Evolutionary conservation across 2,113 vertebrate genomes (phyloP).

Genomic region (Prunella himalayana): DNA sequence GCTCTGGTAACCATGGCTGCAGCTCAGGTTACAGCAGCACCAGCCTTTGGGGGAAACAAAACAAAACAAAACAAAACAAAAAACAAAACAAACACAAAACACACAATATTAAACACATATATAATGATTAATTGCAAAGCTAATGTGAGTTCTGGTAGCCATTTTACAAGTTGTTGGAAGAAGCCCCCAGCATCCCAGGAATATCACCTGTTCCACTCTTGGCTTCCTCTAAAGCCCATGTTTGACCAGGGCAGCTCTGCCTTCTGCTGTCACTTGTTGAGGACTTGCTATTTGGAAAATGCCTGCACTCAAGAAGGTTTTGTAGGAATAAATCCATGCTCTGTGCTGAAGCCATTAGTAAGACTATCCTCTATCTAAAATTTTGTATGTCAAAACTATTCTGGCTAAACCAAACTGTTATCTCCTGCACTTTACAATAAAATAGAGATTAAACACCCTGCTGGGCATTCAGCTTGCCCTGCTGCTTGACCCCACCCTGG

Average conservation of each 20-base stretch:
- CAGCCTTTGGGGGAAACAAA: fast-evolving
- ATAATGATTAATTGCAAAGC: background rate
- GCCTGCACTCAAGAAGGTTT: background rate
- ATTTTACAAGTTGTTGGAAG: background rate
- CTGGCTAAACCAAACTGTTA: background rate
- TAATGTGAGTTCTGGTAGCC: background rate
- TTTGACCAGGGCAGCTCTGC: background rate
- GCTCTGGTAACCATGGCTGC: background rate
- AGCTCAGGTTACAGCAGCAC: background rate
- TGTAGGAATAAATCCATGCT: background rate
- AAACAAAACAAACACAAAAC: background rate
- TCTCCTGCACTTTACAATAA: background rate
- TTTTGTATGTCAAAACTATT: background rate
- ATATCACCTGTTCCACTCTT: background rate
- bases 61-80: background rate
- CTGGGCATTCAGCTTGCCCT: background rate
- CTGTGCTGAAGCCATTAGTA: background rate
- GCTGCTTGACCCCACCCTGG: background rate
- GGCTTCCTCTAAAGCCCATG: background rate
- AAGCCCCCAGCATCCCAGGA: background rate
- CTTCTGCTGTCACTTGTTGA: background rate
- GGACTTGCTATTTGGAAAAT: background rate
- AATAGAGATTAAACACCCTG: background rate
- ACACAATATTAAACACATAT: background rate
- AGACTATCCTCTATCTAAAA: background rate